These are phyloP conservation scores for Pimpla rufipes DNA, from an alignment of 2,888 invertebrate genomes.

Conservation along the genomic window DNA sequence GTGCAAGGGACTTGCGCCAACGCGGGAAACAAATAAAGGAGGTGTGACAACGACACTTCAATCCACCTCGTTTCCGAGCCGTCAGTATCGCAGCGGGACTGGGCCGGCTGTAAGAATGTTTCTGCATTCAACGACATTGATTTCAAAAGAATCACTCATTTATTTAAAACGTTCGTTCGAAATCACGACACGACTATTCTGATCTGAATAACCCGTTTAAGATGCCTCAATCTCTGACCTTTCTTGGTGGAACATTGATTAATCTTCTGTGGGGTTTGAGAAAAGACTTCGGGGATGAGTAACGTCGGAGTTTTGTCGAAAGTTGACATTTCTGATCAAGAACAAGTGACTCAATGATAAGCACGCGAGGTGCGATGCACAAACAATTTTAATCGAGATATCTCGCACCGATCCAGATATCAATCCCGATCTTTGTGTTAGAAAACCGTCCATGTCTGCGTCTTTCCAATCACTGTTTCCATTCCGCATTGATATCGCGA, in stretches of 20 bases:
- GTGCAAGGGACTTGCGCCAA: conserved; percentile 32
- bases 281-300: not conserved
- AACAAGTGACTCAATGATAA: not conserved
- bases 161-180: not conserved
- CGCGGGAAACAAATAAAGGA: conserved; percentile 2
- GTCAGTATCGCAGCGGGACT: not conserved
- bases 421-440: conserved; percentile 4
- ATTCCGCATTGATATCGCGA: conserved; percentile 27
- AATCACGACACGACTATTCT: conserved; percentile 3
- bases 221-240: not conserved
- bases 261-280: not conserved
- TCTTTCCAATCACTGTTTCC: conserved; percentile 26
- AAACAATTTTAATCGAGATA: conserved; percentile 33
- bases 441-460: conserved; percentile 11
- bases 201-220: not conserved
- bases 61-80: not conserved
- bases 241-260: not conserved
- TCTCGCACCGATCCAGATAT: conserved; percentile 19
- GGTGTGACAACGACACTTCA: conserved; percentile 1
- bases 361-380: not conserved
- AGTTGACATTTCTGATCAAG: not conserved
- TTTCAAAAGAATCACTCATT: conserved; percentile 32
- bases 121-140: conserved; percentile 29
- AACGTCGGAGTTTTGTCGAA: not conserved
- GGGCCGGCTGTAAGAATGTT: not conserved